Evolutionary conservation across 2,797 vertebrate species (phyloP).

Genomic region (Trachops cirrhosus): DNA sequence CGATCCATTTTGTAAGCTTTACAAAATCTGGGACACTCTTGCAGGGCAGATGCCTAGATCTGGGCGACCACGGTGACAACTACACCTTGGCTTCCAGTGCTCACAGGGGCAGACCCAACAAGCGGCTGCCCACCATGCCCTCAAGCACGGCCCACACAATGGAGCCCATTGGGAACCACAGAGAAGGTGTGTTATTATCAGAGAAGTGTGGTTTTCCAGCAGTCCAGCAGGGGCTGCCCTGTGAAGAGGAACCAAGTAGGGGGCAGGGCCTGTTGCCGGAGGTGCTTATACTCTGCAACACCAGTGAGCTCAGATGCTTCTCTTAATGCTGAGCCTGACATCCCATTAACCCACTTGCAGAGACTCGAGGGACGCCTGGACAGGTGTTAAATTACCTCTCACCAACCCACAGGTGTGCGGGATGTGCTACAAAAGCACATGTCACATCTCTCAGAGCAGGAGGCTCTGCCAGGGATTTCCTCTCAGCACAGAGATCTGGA

Average conservation of each 20-base stretch:
- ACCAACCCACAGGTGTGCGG: slow-evolving; percentile 47
- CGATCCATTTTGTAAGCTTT: neutral
- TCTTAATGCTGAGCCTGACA: neutral
- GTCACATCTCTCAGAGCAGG: neutral
- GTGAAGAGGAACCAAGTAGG: neutral
- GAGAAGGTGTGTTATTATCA: neutral
- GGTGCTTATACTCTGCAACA: neutral
- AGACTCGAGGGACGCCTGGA: slow-evolving; percentile 14
- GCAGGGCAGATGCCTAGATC: neutral
- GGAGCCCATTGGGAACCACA: neutral
- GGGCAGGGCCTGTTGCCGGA: neutral
- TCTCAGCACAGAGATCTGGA: slow-evolving; percentile 50
- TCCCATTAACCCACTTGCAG: slow-evolving; percentile 55
- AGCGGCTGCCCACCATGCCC: neutral
- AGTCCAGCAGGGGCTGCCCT: neutral
- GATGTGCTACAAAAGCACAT: slow-evolving; percentile 57
- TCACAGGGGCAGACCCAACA: neutral
- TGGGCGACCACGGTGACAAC: neutral
- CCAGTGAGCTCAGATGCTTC: neutral
- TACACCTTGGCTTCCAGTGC: neutral
- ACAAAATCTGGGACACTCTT: neutral
- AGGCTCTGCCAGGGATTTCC: slow-evolving; percentile 50
- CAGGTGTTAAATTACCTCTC: slow-evolving; percentile 72
- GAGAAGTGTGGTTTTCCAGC: neutral
- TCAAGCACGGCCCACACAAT: neutral